Base-by-base conservation (phyloP, 2,888 invertebrate genomes). In the Caenorhabditis auriculariae region DNA sequence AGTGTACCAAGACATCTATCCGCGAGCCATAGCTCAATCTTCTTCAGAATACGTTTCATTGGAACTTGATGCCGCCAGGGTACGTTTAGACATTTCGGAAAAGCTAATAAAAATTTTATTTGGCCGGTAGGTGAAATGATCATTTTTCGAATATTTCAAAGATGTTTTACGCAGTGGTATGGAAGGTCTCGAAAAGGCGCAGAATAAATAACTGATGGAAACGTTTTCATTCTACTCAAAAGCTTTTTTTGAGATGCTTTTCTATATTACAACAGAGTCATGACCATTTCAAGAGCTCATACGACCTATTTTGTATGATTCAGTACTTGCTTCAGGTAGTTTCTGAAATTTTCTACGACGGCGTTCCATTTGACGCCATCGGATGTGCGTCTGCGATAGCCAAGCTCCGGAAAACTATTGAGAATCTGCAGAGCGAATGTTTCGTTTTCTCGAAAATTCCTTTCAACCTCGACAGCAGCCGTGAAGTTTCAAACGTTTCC, bases 381-480 rank as follows among this genome's bases (percentile, higher is more conserved):
- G 4, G n/a, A 0, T 65, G 62, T 26, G 32, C 27, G 12, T 4
- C 4, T 7, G 35, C 38, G 24, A 39, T 64, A 2, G 21, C 17
- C 12, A 49, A 41, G 1, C 44, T 61, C 23, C 49, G 58, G 42
- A 9, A 29, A 19, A 44, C 54, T 42, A 46, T 68, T 7, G 52
- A 59, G 19, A 17, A 26, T 4, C 32, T 71, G 15, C 66, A 71
- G 52, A 60, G 59, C 5, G 29, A 66, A 38, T 63, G 61, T 17
- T 48, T 48, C 43, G 49, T 47, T 43, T 29, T 62, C 1, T 55
- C 60, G 1, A 43, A 57, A 26, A 58, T 59, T 43, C 49, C 41
- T 24, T 61, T 71, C 55, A 71, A 71, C 39, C 29, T 71, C 27
- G 64, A 71, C 24, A 66, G 68, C 9, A 39, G 66, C 6, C 19